Percentiles rank a stretch among this genome's conserved stretches.
These are phyloP conservation scores for Tenualosa thibaudeaui DNA, from an alignment of 2,797 vertebrate genomes.

Conservation along the genomic window DNA sequence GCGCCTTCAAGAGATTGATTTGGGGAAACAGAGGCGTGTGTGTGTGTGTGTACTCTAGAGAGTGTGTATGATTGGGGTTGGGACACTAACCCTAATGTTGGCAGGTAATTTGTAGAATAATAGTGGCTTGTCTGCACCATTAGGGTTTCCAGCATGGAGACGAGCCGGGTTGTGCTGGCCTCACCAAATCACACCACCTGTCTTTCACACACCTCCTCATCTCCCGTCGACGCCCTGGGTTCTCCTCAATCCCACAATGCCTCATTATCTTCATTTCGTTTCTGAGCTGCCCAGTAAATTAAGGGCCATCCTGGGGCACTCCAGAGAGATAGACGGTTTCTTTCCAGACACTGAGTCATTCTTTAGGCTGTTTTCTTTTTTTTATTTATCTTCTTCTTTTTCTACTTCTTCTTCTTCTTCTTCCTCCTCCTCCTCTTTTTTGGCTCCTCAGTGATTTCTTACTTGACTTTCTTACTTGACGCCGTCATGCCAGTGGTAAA, in stretches of 20 bases:
- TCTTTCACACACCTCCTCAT: slow-evolving; percentile 43
- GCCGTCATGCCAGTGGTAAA: neutral
- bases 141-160: slow-evolving; percentile 49
- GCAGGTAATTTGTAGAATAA: slow-evolving; percentile 76
- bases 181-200: neutral
- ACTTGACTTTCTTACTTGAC: neutral
- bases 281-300: slow-evolving; percentile 63
- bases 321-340: neutral
- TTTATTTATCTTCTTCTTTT: neutral
- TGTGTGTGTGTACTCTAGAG: neutral
- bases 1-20: slow-evolving; percentile 55
- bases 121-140: slow-evolving; percentile 60
- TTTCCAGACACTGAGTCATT: neutral
- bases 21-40: slow-evolving; percentile 45
- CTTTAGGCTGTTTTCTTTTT: neutral
- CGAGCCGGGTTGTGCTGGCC: neutral
- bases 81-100: slow-evolving; percentile 66
- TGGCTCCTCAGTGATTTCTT: neutral
- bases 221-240: slow-evolving; percentile 54
- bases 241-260: slow-evolving; percentile 64
- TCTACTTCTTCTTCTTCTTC: neutral
- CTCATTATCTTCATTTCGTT: slow-evolving; percentile 75
- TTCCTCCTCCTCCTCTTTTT: neutral
- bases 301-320: slow-evolving; percentile 56
- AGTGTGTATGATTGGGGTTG: slow-evolving; percentile 52